Percentiles rank a stretch among this genome's conserved stretches.
Conservation (phyloP, 2,888 invertebrate species). For the Drosophila kambysellisi region DNA sequence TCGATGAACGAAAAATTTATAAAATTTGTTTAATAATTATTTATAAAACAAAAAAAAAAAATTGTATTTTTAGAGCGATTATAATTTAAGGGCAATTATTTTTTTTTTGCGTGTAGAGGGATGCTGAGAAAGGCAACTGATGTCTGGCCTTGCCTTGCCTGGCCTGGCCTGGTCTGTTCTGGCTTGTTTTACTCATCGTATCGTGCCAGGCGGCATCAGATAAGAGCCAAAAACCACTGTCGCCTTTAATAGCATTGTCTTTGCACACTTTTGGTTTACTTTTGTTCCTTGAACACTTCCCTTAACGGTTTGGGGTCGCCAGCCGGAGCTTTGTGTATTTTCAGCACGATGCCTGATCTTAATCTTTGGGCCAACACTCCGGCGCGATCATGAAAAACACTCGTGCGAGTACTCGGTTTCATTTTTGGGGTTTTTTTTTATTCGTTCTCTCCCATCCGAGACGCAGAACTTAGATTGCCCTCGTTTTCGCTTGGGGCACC, state of each 20-base stretch:
- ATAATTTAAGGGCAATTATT: neutral
- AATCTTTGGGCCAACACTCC: constrained; percentile 43
- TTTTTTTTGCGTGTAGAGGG: neutral
- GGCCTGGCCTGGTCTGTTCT: neutral
- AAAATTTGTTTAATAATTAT: fast-evolving
- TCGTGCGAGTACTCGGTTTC: neutral
- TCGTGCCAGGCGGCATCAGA: constrained; percentile 63
- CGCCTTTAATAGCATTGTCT: constrained; percentile 45
- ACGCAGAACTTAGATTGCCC: neutral
- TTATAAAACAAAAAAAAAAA: neutral
- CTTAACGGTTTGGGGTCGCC: constrained; percentile 16
- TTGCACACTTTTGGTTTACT: constrained; percentile 36
- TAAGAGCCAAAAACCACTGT: constrained; percentile 37
- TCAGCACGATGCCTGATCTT: constrained; percentile 57
- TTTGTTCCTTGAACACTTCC: constrained; percentile 69
- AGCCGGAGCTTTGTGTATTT: constrained; percentile 21
- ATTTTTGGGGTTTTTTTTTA: neutral
- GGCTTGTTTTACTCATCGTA: constrained; percentile 24
- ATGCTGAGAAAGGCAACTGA: constrained; percentile 1
- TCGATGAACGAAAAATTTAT: too few species aligned
- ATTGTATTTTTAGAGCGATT: neutral
- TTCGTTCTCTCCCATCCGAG: neutral
- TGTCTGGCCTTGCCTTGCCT: neutral
- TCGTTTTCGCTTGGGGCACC: constrained; percentile 12
- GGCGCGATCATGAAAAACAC: constrained; percentile 51